Conservation (phyloP, 2,113 vertebrate species). For the Callochromis pleurospilus region DNA sequence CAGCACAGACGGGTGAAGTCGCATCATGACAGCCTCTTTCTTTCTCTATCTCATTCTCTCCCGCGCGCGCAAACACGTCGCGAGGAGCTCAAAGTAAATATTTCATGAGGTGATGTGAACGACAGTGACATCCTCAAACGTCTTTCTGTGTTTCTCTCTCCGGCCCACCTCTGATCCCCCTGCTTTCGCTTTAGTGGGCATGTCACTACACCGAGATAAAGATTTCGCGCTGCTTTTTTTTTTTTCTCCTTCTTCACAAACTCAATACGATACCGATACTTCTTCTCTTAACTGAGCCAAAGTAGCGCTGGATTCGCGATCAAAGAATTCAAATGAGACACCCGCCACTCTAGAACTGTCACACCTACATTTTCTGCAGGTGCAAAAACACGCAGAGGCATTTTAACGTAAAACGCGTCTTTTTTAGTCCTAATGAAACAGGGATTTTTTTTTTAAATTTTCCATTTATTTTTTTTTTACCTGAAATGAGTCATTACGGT, state of each 20-base stretch:
- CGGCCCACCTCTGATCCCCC: slow-evolving; percentile 15
- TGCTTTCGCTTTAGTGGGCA: not conserved
- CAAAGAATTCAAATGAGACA: not conserved
- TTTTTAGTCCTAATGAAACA: not conserved
- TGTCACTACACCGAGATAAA: not conserved
- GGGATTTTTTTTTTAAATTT: not conserved
- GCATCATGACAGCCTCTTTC: slow-evolving; percentile 19
- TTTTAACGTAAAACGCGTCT: not conserved
- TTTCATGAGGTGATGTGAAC: slow-evolving; percentile 44
- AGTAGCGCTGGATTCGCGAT: not conserved
- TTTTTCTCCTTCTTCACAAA: not conserved
- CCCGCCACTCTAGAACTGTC: slow-evolving; percentile 7
- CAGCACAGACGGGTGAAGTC: slow-evolving; percentile 17
- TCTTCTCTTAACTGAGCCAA: not conserved
- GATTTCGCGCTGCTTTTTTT: not conserved
- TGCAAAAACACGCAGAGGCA: not conserved
- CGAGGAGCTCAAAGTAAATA: slow-evolving; percentile 40
- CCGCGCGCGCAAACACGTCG: not conserved
- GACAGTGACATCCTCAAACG: slow-evolving; percentile 34
- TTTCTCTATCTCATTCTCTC: slow-evolving; percentile 1
- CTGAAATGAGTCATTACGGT: slow-evolving; percentile 4
- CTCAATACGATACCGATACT: not conserved
- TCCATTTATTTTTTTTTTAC: not conserved
- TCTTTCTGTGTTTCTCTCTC: not conserved
- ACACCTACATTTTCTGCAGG: slow-evolving; percentile 2